Base-by-base conservation (phyloP, 2,113 vertebrate genomes). In the Poeciliopsis turrubarensis region DNA sequence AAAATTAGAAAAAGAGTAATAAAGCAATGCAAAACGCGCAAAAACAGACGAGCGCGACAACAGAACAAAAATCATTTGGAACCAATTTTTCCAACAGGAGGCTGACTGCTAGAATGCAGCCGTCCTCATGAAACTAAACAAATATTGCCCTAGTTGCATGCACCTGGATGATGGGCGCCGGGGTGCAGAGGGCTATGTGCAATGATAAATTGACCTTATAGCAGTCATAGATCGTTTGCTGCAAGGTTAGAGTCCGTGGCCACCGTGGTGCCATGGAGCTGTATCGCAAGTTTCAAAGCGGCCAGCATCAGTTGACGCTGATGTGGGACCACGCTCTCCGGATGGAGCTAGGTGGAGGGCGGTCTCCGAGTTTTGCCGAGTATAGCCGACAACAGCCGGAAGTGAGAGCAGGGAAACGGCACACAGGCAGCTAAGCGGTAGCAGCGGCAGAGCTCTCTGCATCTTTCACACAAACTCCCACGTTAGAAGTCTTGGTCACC, bases 261-360 rank as follows among this genome's bases (percentile, higher is more conserved):
- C 26, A 11, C 63, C 26, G 68, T 37, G 44, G 32, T 19, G n/a
- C 39, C 62, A 64, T 31, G 57, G 32, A 66, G 77, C 61, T 29
- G 74, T 82, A 68, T 34, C 37, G 86, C 71, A 92, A 93, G 92
- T 93, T 93, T 85, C n/a, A 22, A 81, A 79, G 79, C 87, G 70
- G 72, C 51, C 91, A 80, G 85, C 85, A 82, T 91, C 91, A 91
- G 85, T 84, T 90, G 82, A 76, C 76, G 87, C 82, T 78, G 72
- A 67, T 82, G 75, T 62, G 81, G 78, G 86, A 89, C 87, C 78
- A 32, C 79, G 86, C 89, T 89, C 79, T 5, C 69, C 62, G 87
- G 81, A 80, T 81, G 80, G 77, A 83, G 51, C 51, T 57, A n/a
- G 39, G 69, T n/a, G 83, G 82, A 73, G 73, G 80, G 41, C 67